Evolutionary conservation across 2,113 vertebrate species (phyloP).

Genomic region (Tursiops truncatus): DNA sequence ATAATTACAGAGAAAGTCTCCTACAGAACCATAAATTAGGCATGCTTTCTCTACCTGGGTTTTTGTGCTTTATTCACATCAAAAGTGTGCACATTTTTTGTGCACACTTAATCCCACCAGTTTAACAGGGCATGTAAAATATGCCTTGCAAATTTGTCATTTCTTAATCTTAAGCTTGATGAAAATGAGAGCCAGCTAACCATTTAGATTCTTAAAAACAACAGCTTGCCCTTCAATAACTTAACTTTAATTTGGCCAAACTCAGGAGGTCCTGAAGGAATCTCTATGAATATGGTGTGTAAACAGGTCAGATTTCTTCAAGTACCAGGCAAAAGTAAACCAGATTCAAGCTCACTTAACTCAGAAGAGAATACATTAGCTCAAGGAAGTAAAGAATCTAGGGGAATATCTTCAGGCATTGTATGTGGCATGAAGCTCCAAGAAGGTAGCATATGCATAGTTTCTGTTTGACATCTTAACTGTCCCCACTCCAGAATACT

Average conservation of each 20-base stretch:
- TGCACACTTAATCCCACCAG: slow-evolving; percentile 76
- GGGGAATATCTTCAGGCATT: background rate
- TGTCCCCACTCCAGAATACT: background rate
- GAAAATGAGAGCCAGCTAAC: slow-evolving; percentile 45
- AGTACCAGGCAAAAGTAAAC: background rate
- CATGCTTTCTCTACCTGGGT: slow-evolving; percentile 63
- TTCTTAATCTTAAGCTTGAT: slow-evolving; percentile 72
- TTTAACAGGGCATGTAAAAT: slow-evolving; percentile 81
- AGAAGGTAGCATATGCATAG: background rate
- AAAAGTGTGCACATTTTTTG: slow-evolving; percentile 76
- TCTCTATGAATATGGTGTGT: background rate
- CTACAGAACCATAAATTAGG: slow-evolving; percentile 67
- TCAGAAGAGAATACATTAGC: background rate
- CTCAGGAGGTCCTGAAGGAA: rapidly evolving
- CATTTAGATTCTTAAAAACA: slow-evolving; percentile 63
- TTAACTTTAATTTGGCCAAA: slow-evolving; percentile 58
- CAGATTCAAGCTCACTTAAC: background rate
- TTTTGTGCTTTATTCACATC: slow-evolving; percentile 76
- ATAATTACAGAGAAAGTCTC: slow-evolving; percentile 74
- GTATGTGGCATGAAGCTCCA: background rate
- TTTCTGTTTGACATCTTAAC: background rate
- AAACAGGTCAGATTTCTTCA: background rate
- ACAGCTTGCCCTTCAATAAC: slow-evolving; percentile 18
- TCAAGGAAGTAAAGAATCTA: background rate
- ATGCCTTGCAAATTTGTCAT: slow-evolving; percentile 75